Percentiles rank a stretch among this genome's conserved stretches.
Evolutionary conservation across 1,140 invertebrate species (phyloP).

Genomic region (Pseudomyrmex cubaensis): DNA sequence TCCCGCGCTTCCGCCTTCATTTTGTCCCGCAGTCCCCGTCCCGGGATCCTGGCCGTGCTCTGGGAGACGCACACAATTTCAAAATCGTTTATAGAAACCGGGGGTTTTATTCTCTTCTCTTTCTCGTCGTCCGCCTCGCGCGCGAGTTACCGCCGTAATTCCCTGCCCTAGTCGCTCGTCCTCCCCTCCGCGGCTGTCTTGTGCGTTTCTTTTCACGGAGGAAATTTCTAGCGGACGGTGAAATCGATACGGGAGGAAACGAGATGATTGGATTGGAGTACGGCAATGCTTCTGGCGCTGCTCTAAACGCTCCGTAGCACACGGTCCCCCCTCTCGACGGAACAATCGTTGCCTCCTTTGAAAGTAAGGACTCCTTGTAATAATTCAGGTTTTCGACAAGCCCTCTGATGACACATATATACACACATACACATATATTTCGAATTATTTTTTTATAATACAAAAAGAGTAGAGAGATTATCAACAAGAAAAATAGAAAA

Average conservation of each 20-base stretch:
- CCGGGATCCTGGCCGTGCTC: conserved; percentile 16
- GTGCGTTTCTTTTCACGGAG: conserved; percentile 64
- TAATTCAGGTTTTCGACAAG: not conserved
- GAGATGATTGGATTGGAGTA: conserved; percentile 76
- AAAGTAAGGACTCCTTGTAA: conserved; percentile 25
- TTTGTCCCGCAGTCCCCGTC: not conserved
- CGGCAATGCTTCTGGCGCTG: conserved; percentile 33
- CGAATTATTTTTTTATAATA: too few relatives aligned
- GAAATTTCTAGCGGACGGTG: conserved; percentile 66
- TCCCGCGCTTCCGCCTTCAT: conserved; percentile 28
- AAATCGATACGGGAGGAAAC: conserved; percentile 76
- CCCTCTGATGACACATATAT: too few relatives aligned
- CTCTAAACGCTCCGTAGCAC: conserved; percentile 34
- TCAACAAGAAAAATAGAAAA: too few relatives aligned
- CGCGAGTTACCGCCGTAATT: conserved; percentile 56
- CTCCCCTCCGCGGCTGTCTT: conserved; percentile 44
- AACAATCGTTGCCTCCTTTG: conserved; percentile 11
- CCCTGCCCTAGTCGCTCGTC: not conserved
- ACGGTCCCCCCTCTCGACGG: conserved; percentile 33
- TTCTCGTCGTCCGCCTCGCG: conserved; percentile 40
- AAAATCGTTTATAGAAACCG: conserved; percentile 62
- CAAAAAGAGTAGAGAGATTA: too few relatives aligned
- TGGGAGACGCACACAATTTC: conserved; percentile 56
- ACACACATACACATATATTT: too few relatives aligned
- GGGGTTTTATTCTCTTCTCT: conserved; percentile 41